These are phyloP conservation scores for Microcebus jonahi DNA, from an alignment of 2,113 vertebrate species.

Conservation along the genomic window DNA sequence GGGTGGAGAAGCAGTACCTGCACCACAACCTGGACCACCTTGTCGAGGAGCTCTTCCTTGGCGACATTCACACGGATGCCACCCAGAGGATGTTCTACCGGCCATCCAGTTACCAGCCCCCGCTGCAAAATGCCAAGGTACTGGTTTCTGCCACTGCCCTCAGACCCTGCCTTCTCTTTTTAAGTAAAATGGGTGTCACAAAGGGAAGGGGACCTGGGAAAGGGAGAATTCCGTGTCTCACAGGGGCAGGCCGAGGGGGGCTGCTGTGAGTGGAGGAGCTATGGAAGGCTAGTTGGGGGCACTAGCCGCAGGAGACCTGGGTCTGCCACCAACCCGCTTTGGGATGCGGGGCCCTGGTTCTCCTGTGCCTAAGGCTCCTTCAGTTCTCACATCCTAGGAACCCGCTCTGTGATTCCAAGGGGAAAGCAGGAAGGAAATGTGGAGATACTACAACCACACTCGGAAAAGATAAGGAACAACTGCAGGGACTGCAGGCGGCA, in stretches of 20 bases:
- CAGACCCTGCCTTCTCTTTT: not conserved
- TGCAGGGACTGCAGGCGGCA: accelerated
- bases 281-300: not conserved
- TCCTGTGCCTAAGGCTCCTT: not conserved
- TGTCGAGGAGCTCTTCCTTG: slow-evolving; percentile 96
- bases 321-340: not conserved
- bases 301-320: accelerated
- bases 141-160: not conserved
- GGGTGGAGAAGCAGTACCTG: slow-evolving; percentile 95
- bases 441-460: too few species aligned
- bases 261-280: not conserved
- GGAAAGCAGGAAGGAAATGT: not conserved
- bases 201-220: not conserved
- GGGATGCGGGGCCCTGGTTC: accelerated
- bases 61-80: slow-evolving; percentile 95
- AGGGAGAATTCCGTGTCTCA: not conserved
- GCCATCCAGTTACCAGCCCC: slow-evolving; percentile 95
- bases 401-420: not conserved
- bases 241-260: not conserved
- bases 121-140: slow-evolving; percentile 96
- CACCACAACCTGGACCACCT: slow-evolving; percentile 94
- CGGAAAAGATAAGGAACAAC: not conserved
- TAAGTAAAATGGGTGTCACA: not conserved
- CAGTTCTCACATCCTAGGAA: not conserved
- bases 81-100: slow-evolving; percentile 94